Conservation (phyloP, 2,113 vertebrate genomes). For the Brachyistius frenatus region DNA sequence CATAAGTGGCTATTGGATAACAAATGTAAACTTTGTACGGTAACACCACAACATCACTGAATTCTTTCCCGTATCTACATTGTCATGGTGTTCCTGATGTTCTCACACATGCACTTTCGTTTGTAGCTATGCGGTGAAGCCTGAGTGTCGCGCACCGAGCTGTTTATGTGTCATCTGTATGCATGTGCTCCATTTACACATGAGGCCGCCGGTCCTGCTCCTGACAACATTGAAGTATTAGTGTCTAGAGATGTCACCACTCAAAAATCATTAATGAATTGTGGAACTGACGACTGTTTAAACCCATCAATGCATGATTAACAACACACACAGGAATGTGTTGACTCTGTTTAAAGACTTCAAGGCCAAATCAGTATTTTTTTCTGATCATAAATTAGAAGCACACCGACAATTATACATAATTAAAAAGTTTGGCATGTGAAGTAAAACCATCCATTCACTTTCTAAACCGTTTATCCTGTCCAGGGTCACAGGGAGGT, state of each 20-base stretch:
- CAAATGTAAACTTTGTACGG: background rate
- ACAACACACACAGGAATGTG: background rate
- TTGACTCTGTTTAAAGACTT: conserved; percentile 16
- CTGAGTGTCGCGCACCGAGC: background rate
- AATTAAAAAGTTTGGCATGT: background rate
- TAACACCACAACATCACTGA: background rate
- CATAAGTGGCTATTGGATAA: background rate
- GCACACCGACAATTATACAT: background rate
- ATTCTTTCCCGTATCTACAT: background rate
- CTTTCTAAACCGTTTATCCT: conserved; percentile 24
- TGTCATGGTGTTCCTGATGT: background rate
- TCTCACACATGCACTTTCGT: background rate
- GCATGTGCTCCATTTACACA: conserved; percentile 35
- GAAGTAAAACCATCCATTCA: background rate
- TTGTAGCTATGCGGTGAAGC: background rate
- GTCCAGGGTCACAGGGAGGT: background rate
- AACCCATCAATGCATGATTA: conserved; percentile 44
- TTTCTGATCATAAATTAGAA: background rate
- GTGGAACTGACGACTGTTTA: conserved; percentile 35
- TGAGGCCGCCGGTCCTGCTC: background rate
- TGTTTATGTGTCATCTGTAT: conserved; percentile 31
- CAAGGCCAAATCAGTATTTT: background rate
- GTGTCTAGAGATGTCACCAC: conserved; percentile 37
- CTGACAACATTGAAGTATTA: conserved; percentile 54
- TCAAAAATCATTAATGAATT: conserved; percentile 61